A percentile compares a stretch with the other conserved stretches of the same genome.
Conservation (phyloP, 2,113 vertebrate genomes). For the Boleophthalmus pectinirostris region DNA sequence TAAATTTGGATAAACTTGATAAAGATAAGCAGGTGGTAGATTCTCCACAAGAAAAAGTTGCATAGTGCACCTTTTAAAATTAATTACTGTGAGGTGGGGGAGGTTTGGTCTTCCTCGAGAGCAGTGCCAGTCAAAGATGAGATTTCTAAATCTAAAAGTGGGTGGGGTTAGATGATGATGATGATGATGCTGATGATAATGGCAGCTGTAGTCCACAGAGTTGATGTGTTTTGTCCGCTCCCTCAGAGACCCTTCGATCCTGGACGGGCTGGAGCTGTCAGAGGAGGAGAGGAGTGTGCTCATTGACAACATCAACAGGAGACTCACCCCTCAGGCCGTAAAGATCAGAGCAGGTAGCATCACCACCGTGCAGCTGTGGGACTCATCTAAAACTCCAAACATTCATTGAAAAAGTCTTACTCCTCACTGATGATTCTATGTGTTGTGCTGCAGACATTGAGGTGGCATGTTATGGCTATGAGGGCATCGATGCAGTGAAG, state of each 20-base stretch:
- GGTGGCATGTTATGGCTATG: slow-evolving; percentile 97
- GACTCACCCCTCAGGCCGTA: slow-evolving; percentile 95
- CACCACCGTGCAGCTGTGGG: no score
- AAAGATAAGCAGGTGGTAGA: no score
- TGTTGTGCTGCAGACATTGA: slow-evolving; percentile 85
- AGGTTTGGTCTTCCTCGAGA: no score
- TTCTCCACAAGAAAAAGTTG: no score
- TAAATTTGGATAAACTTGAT: no score
- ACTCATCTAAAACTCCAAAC: not conserved
- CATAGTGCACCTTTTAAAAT: no score
- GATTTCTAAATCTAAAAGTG: no score
- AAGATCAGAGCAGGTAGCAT: slow-evolving; percentile 94
- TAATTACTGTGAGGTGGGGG: no score
- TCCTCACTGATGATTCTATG: not conserved
- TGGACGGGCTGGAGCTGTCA: slow-evolving; percentile 92
- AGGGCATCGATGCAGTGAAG: slow-evolving; percentile 97
- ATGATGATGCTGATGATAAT: no score
- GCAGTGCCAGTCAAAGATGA: no score
- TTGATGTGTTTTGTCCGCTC: not conserved
- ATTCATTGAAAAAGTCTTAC: not conserved
- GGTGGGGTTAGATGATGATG: no score
- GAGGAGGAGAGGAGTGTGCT: slow-evolving; percentile 90
- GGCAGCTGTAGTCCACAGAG: no score
- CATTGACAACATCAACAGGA: slow-evolving; percentile 97
- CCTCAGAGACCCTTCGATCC: slow-evolving; percentile 88